Base-by-base conservation (phyloP, 2,113 vertebrate genomes). In the Pygoscelis adeliae region DNA sequence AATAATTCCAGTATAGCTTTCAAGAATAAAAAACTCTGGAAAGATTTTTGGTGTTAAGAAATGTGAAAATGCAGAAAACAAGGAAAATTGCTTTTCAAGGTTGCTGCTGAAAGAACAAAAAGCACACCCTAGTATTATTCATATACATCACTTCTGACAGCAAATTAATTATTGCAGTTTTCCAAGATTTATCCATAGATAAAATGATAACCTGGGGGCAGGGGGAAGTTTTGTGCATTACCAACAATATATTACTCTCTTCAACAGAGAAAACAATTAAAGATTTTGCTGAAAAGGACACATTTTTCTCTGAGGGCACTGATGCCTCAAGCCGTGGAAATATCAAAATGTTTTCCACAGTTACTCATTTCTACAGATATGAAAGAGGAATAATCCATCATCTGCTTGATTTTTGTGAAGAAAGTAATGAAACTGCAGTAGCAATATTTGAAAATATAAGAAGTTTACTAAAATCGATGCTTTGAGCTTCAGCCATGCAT, bases 201-300 rank as follows among this genome's bases (percentile, higher is more conserved):
- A 86, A 93, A 96, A 83, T 58, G 11, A 73, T 62, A 90, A 79
- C 21, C 22, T 88, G 30, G 4, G 23, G 34, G 30, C 2, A 58
- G 34, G 5, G 13, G 17, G 10, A 3, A 65, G 22, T 70, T 70
- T 38, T 83, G n/a, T 77, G 62, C 34, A 27, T 47, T 76, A 85
- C 30, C 40, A 93, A 77, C 47, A 79, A 72, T 58, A 62, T 40
- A 78, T 34, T 67, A 32, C 27, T 74, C 59, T 89, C 93, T 84
- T 78, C 63, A 91, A 78, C 18, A 71, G 36, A 84, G 46, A 86
- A 94, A 96, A 71, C 46, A 66, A 47, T 89, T 83, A 38, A 87
- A 92, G 47, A 93, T 78, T 96, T 95, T 94, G 83, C 83, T 96
- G 89, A 84, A 94, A 95, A 83, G 26, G 67, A 72, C 62, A 72